Evolutionary conservation across 64 coral and sea anemone species (phyloP), one percentile per base, ranked within the genome.

Genomic region (Montipora foliosa): DNA sequence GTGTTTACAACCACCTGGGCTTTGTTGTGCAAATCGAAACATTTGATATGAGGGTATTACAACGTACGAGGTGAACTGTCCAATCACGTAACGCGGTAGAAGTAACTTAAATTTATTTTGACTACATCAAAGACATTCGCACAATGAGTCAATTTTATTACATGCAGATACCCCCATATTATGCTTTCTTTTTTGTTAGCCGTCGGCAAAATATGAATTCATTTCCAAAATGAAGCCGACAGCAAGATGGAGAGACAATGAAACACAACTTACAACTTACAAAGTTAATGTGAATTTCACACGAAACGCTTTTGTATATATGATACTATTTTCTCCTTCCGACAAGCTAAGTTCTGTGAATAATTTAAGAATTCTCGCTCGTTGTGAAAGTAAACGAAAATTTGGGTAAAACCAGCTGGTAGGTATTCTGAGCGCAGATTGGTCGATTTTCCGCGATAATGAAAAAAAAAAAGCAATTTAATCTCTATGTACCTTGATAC

Each of bases 241-340:
- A 37, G 37, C 37, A 37, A 37, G 21, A 71, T 21, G 3, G 50
- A 1, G 48, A 71, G 17, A 47, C 82, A 86, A 71, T 52, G 6
- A 50, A 50, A 72, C 47, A 48, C 20, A 17, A 5, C 44, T 50
- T 52, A 17, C 13, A 9, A 57, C 6, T 8, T 37, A 11, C 6
- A 86, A 86, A 71, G 48, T 86, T 70, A 71, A 48, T 47, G 25
- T 68, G 15, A 86, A 71, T 21, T 86, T 70, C 44, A 59, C 66
- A 19, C 44, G 46, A 12, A 68, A 67, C 25, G 13, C 11, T 44
- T 88, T 88, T 76, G 3, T 57, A 6, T 11, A 57, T 57, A 57
- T 57, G 12, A 15, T 19, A 1, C 8, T 17, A 21, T 72, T 50
- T 72, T 86, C 46, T 9, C 21, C 44, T 71, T 24, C 16, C 4